Evolutionary conservation across 2,113 vertebrate genomes (phyloP).

Genomic region (Labrus mixtus): DNA sequence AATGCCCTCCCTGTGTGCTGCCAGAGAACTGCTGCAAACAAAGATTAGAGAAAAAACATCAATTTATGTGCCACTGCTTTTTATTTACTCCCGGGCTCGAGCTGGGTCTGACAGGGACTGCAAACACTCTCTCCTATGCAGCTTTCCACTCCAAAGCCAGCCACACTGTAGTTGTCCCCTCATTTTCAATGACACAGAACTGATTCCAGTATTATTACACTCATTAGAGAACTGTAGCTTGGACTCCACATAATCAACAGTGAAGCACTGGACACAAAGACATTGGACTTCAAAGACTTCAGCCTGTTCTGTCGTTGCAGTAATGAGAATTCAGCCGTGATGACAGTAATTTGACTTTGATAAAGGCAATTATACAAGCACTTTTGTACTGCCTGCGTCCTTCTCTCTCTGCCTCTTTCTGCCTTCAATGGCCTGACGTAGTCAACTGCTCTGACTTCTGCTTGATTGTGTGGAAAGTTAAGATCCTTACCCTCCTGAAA

Average conservation of each 20-base stretch:
- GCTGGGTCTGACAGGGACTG: conserved; percentile 30
- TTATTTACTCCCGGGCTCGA: conserved; percentile 56
- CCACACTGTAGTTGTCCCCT: neutral
- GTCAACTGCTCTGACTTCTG: conserved; percentile 8
- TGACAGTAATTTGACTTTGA: conserved; percentile 72
- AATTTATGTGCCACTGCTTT: conserved; percentile 70
- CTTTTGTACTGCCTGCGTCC: conserved; percentile 30
- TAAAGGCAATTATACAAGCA: conserved; percentile 57
- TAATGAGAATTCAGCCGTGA: conserved; percentile 40
- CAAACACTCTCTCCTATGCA: conserved; percentile 27
- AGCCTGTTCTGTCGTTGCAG: conserved; percentile 17
- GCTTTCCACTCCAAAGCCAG: conserved; percentile 9
- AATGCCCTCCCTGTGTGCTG: conserved; percentile 41
- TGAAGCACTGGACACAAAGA: conserved; percentile 59
- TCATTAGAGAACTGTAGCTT: conserved; percentile 55
- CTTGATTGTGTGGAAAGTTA: conserved; percentile 31
- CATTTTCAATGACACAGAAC: conserved; percentile 23
- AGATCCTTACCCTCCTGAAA: conserved; percentile 8
- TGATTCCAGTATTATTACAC: conserved; percentile 58
- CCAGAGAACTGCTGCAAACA: conserved; percentile 72
- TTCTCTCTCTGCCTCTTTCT: neutral
- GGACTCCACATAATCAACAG: conserved; percentile 50
- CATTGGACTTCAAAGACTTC: conserved; percentile 34
- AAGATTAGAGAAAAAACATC: conserved; percentile 78
- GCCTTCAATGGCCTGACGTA: conserved; percentile 10